Conservation (phyloP, 2,797 vertebrate species). For the Lagocephalus sceleratus region DNA sequence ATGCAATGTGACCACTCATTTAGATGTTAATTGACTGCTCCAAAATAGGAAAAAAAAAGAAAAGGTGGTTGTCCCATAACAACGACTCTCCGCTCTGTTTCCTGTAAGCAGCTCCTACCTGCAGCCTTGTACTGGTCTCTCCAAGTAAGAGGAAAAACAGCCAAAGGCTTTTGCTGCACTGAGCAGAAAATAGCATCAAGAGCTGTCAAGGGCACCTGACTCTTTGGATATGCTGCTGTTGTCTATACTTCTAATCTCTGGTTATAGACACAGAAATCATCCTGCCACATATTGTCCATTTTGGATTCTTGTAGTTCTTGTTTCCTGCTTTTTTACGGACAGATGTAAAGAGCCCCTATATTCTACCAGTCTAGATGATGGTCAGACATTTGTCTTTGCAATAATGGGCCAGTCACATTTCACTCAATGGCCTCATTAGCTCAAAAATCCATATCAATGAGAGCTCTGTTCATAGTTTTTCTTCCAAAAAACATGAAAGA, state of each 20-base stretch:
- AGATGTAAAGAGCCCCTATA: constrained; percentile 15
- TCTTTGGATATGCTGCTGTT: constrained; percentile 32
- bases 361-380: constrained; percentile 6
- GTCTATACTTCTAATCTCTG: constrained; percentile 32
- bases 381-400: no score
- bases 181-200: constrained; percentile 42
- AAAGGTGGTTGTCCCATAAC: constrained; percentile 4
- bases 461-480: no score
- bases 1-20: constrained; percentile 17
- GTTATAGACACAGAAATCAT: constrained; percentile 44
- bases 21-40: constrained; percentile 25
- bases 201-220: constrained; percentile 19
- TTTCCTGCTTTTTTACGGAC: constrained; percentile 19
- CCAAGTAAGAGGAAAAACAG: constrained; percentile 29
- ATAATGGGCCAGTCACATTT: no score
- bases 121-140: constrained; percentile 25
- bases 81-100: constrained; percentile 13
- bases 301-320: no score
- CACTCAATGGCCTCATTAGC: not conserved
- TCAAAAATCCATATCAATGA: constrained; percentile 1
- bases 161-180: constrained; percentile 38
- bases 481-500: not conserved
- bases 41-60: constrained; percentile 9
- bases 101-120: constrained; percentile 23
- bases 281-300: constrained; percentile 21